Evolutionary conservation across 2,888 invertebrate genomes (phyloP), one percentile per base, ranked within the genome.

Genomic region (Hartigia nigra): DNA sequence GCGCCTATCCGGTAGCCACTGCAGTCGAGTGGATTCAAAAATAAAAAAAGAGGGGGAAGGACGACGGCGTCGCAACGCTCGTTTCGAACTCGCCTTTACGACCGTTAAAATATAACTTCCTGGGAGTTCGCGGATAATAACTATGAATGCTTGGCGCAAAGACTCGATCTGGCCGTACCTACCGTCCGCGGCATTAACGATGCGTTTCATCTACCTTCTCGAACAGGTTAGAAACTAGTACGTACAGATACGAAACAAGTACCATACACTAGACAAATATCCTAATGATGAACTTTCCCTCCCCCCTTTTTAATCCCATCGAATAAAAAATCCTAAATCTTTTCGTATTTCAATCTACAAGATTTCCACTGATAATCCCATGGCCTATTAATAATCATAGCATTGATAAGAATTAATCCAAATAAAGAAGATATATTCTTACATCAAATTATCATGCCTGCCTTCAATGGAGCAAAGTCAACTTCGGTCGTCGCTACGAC

Each of bases 91-190:
- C 23, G 55, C 81, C 82, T 87, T 88, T 87, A 86, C 83, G 86
- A 85, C 84, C 86, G 86, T 86, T 86, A 87, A 87, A 87, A 86
- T 87, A 86, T 86, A 88, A 87, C 86, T 89, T 86, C 86, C 86
- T 84, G 86, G 82, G 86, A 86, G 86, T 82, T 86, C 82, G 83
- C 84, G 85, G 82, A 87, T 87, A 87, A 88, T 89, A 87, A 86
- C 86, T 86, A 86, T 84, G 85, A 88, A 87, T 86, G 84, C 83
- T 55, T 9, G 2, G 55, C 55, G 55, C 55, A 55, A 55, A 55
- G 23, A 55, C 55, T 55, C 5, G 55, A 55, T 55, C 55, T 55
- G 55, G 55, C 55, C 5, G 55, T 23, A 23, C 23, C 37, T 12
- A 12, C 37, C 55, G 23, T 55, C 39, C 75, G 76, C 78, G 81